These are phyloP conservation scores for Pyrrhura leucotis DNA, from an alignment of 2,797 vertebrate genomes.

Conservation along the genomic window DNA sequence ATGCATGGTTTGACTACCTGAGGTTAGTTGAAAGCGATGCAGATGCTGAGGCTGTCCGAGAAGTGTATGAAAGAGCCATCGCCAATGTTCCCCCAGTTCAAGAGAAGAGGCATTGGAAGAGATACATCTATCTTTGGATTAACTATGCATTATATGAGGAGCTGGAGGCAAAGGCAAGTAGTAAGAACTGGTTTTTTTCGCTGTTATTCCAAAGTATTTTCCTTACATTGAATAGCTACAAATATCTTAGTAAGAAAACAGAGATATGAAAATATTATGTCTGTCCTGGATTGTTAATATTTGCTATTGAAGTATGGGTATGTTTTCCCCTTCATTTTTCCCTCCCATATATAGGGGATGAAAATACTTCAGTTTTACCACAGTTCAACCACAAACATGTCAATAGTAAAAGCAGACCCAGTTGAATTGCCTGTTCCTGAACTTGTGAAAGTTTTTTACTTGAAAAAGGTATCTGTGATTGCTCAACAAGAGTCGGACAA, in stretches of 20 bases:
- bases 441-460: not conserved
- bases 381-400: accelerated
- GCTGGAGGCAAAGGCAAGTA: constrained; percentile 91
- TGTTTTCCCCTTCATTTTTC: not conserved
- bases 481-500: not conserved
- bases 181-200: not conserved
- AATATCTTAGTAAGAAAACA: not conserved
- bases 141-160: constrained; percentile 97
- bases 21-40: constrained; percentile 94
- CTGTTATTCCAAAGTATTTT: not conserved
- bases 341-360: accelerated
- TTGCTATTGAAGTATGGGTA: not conserved
- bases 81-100: constrained; percentile 92
- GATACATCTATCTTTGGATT: constrained; percentile 98
- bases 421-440: not conserved
- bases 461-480: not conserved
- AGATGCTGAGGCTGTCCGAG: constrained; percentile 86
- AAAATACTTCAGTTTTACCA: not conserved
- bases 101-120: constrained; percentile 97
- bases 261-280: accelerated
- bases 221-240: not conserved
- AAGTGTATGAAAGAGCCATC: constrained; percentile 95
- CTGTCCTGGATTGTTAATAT: not conserved
- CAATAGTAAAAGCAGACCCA: not conserved
- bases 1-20: constrained; percentile 97